Base-by-base conservation (phyloP, 1,140 invertebrate genomes). In the Drosophila lowei region DNA sequence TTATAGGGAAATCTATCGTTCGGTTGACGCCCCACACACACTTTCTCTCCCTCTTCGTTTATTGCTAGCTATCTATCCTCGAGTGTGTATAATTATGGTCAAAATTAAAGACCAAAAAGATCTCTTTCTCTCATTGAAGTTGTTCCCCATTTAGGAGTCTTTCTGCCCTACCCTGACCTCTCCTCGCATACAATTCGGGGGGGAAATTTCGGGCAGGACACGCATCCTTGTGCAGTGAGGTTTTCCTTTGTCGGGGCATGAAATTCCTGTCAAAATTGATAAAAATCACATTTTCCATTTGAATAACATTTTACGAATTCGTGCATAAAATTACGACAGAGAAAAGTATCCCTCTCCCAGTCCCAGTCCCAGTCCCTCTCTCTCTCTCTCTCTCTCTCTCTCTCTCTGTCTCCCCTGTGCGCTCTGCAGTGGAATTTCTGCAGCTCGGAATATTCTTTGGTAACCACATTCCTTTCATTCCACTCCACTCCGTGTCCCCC, bases 221-320 rank as follows among this genome's bases (percentile, higher is more conserved):
- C 64, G 49, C 62, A 67, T 67, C 34, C 52, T 46, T 54, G 53
- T 80, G 55, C 43, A 52, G 65, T 30, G 54, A 47, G 7, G 65
- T 47, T 46, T 73, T 66, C 38, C 49, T 55, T 79, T 62, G 52
- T 63, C 52, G 62, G 59, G 56, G 63, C 80, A 83, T 68, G 65
- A 88, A 88, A 88, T 88, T 90, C 77, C 88, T 90, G 89, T 90
- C 89, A 90, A 81, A 90, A 89, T 90, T 90, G 89, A 90, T 90
- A 90, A 90, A 90, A 90, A 90, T 90, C 89, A 90, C 84, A 90
- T 90, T 90, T 90, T 90, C 89, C 89, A 90, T 90, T 90, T 90
- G 89, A 90, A 90, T 90, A 86, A 85, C 76, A 89, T 90, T 90
- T 90, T 89, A 90, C 71, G 89, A 89, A 90, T 90, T 90, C 89